Base-by-base conservation (phyloP, 2,113 vertebrate genomes). In the Buteo buteo region DNA sequence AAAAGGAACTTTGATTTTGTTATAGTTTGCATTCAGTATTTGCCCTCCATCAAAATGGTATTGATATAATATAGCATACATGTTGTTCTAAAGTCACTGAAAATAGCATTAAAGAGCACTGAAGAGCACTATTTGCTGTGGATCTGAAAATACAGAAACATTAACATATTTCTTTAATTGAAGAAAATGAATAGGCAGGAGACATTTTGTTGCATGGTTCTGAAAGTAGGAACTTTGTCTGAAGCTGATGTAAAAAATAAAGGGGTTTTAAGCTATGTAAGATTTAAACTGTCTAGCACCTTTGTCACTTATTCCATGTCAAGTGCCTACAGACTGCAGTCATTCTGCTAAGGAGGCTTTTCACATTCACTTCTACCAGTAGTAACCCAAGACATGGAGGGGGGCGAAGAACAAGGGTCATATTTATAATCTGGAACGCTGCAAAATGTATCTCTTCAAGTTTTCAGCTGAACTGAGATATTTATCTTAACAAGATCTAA, bases 401-500 rank as follows among this genome's bases (percentile, higher is more conserved):
- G 61, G 22, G 59, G 67, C 74, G 58, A 87, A 90, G 91, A 96
- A 90, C 85, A 80, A 90, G 84, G 78, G 94, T 95, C 87, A 81
- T 91, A 95, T 93, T 94, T 93, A 90, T 96, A 93, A 96, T 91
- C 89, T 81, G 71, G 87, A 96, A 95, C 21, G 36, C 74, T 93
- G 67, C 49, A 97, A 96, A 95, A 95, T 24, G 18, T 90, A 91
- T 97, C 82, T 93, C 90, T 93, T 88, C 55, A 66, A 88, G 88
- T 94, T 96, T 96, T 94, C 89, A 90, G 87, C 66, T 81, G 85
- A 97, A 96, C 91, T 52, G 87, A 96, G 95, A 96, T 97, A 96
- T 96, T 97, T 97, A 96, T 97, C 84, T 95, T 97, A 94, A 94
- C 87, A 87, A 95, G 95, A 97, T 94, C 94, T 96, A 97, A 97